These are phyloP conservation scores for Teleopsis dalmanni DNA, from an alignment of 1,140 invertebrate genomes.

Conservation along the genomic window DNA sequence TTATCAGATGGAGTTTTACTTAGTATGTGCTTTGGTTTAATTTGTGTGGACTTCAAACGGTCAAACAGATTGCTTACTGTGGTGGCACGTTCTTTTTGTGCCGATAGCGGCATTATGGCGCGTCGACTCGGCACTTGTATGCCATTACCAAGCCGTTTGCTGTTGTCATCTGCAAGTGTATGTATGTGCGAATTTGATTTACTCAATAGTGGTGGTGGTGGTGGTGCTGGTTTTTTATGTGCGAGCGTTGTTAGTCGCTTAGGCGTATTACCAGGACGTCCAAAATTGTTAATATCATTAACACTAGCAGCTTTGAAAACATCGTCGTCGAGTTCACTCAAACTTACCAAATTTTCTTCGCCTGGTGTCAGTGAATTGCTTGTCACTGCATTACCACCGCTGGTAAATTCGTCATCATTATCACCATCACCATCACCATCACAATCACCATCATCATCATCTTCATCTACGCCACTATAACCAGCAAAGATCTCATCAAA, in stretches of 20 bases:
- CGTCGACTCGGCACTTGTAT: neutral
- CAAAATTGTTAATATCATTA: conserved; percentile 17
- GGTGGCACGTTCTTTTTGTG: conserved; percentile 22
- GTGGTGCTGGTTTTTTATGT: conserved; percentile 25
- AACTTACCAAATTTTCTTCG: conserved; percentile 33
- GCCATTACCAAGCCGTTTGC: too few relatives aligned
- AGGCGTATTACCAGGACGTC: conserved; percentile 21
- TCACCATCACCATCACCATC: conserved; percentile 21
- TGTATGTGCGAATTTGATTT: neutral
- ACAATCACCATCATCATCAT: conserved; percentile 18
- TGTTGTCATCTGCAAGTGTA: neutral
- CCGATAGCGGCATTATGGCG: neutral
- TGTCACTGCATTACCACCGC: neutral
- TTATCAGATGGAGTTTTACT: conserved; percentile 18
- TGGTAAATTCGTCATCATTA: conserved; percentile 4
- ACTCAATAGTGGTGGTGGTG: conserved; percentile 10
- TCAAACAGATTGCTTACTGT: conserved; percentile 36
- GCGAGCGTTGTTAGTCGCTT: conserved; percentile 19
- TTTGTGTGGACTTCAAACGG: conserved; percentile 15
- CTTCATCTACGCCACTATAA: conserved; percentile 24
- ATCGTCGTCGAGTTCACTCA: conserved; percentile 35
- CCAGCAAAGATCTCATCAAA: conserved; percentile 38
- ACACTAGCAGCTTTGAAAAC: conserved; percentile 15
- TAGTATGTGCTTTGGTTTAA: conserved; percentile 10
- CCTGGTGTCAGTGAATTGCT: conserved; percentile 8